A percentile compares a stretch with the other conserved stretches of the same genome.
Conservation (phyloP, 2,113 vertebrate species). For the Epinephelus moara region DNA sequence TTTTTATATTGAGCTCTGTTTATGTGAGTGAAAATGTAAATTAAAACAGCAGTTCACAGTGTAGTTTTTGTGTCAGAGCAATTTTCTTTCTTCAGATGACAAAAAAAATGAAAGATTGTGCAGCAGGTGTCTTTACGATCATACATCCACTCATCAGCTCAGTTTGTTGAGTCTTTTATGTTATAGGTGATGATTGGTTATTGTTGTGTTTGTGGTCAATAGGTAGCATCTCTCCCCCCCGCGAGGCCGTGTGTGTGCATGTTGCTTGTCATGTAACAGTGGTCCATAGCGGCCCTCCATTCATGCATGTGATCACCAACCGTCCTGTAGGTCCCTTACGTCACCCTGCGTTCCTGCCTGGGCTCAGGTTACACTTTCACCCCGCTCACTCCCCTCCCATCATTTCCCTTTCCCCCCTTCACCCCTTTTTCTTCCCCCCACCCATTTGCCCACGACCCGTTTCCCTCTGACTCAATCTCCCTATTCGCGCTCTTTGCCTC, state of each 20-base stretch:
- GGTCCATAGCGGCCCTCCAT: conserved; percentile 72
- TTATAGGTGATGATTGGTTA: neutral
- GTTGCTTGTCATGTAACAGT: conserved; percentile 61
- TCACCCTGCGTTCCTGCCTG: conserved; percentile 69
- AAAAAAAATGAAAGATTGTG: neutral
- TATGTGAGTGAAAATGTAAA: conserved; percentile 1
- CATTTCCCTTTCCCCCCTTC: neutral
- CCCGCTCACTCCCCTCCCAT: conserved; percentile 34
- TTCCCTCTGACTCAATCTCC: conserved; percentile 5
- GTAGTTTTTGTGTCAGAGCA: neutral
- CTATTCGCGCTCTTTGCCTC: conserved; percentile 29
- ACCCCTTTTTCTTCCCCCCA: neutral
- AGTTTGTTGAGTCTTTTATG: conserved; percentile 1
- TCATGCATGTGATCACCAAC: conserved; percentile 83
- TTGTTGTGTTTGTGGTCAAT: conserved; percentile 14
- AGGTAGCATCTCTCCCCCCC: neutral
- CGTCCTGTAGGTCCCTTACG: conserved; percentile 79
- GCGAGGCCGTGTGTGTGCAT: neutral
- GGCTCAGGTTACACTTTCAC: conserved; percentile 77
- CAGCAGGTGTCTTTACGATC: conserved; percentile 21
- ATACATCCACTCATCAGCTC: neutral
- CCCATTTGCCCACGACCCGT: neutral
- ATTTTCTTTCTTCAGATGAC: neutral
- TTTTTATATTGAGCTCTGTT: neutral
- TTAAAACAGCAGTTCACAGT: neutral